phyloP scores from a whole-genome alignment of 2,113 vertebrate genomes.

The Gopherus flavomarginatus region DNA sequence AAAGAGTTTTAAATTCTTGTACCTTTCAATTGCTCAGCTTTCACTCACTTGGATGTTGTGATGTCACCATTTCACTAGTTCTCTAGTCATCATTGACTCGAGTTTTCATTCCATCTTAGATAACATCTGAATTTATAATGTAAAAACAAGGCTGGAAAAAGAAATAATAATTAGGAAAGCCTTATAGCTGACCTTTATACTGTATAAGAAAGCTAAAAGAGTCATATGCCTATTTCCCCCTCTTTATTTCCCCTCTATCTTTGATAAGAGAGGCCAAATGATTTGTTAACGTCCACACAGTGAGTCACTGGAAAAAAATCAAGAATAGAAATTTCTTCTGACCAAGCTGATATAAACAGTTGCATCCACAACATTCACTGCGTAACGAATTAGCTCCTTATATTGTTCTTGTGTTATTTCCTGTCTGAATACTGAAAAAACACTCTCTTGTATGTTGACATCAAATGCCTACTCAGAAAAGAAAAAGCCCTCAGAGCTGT shows the following conservation, averaged over 20 bases:
- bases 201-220: neutral
- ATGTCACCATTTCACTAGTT: neutral
- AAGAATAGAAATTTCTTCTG: neutral
- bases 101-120: neutral
- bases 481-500: fast-evolving
- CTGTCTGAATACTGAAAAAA: neutral
- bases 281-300: neutral
- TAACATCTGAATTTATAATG: neutral
- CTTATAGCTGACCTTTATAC: neutral
- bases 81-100: neutral
- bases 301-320: neutral
- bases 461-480: fast-evolving
- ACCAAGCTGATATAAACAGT: neutral
- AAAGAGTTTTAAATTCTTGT: neutral
- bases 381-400: fast-evolving
- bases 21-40: neutral
- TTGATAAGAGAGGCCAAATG: neutral
- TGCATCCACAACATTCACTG: fast-evolving
- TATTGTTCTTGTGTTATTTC: neutral
- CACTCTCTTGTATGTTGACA: fast-evolving
- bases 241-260: neutral
- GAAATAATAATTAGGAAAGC: neutral
- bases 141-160: neutral
- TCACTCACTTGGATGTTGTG: neutral
- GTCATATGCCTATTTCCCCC: neutral